A percentile compares a stretch with the other conserved stretches of the same genome.
These are phyloP conservation scores for Thymallus thymallus DNA, from an alignment of 2,113 vertebrate species.

Conservation along the genomic window DNA sequence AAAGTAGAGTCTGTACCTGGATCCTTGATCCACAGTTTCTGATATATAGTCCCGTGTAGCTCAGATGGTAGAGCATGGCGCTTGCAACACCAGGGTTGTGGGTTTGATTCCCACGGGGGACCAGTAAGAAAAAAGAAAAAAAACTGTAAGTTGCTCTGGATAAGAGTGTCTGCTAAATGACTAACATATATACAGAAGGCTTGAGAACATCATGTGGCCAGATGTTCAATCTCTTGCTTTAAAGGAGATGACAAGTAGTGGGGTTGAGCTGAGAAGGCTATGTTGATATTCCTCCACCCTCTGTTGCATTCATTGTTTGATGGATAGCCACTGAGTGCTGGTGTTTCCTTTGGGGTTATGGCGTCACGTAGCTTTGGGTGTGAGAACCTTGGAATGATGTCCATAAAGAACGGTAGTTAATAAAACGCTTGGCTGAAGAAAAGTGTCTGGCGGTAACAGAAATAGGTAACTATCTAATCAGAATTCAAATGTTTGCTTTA, in stretches of 20 bases:
- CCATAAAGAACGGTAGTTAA: neutral
- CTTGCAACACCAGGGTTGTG: too few relatives aligned
- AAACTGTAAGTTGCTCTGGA: too few relatives aligned
- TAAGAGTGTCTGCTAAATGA: too few relatives aligned
- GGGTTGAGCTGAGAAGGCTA: neutral
- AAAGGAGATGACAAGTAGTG: neutral
- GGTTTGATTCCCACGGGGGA: too few relatives aligned
- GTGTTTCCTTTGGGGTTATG: neutral
- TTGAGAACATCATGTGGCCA: neutral
- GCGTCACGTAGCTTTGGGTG: neutral
- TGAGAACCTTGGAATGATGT: neutral
- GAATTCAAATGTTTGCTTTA: neutral
- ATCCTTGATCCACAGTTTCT: neutral
- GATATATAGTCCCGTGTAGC: too few relatives aligned
- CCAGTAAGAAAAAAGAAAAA: too few relatives aligned
- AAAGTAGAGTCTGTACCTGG: neutral
- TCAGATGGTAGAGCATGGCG: too few relatives aligned
- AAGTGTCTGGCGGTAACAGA: neutral
- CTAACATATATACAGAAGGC: neutral
- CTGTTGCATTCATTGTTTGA: conserved; percentile 21
- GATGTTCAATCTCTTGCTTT: too few relatives aligned
- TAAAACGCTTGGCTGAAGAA: neutral
- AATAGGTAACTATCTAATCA: neutral
- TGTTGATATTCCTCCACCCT: neutral
- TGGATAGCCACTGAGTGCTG: conserved; percentile 13